A percentile compares a stretch with the other conserved stretches of the same genome.
Conservation (phyloP, 2,797 vertebrate species). For the Gymnopithys bicolor region DNA sequence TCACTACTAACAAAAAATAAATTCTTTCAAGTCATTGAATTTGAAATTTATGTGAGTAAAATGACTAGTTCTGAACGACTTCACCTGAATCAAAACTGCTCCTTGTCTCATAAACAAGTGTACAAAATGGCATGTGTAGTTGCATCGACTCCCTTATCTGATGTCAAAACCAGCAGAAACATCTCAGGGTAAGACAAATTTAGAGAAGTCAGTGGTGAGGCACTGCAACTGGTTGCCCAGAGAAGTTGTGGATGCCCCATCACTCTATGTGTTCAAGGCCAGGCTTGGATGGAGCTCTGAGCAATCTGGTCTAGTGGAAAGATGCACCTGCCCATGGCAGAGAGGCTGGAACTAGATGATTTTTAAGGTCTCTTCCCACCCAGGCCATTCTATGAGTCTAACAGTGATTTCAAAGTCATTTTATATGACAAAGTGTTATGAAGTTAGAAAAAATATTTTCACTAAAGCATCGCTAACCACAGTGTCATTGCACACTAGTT, state of each 20-base stretch:
- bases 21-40: background rate
- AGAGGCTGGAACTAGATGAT: background rate
- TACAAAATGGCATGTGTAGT: fast-evolving
- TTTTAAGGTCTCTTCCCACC: background rate
- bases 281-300: background rate
- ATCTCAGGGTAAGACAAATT: background rate
- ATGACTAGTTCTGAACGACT: background rate
- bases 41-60: fast-evolving
- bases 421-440: fast-evolving
- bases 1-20: background rate
- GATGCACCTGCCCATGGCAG: background rate
- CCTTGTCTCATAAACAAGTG: background rate
- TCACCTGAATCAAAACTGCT: background rate
- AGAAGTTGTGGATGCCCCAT: fast-evolving
- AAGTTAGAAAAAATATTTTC: background rate
- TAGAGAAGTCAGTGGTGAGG: background rate
- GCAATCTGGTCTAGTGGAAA: background rate
- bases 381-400: background rate
- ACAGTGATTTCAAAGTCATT: background rate
- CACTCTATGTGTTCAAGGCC: background rate
- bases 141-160: background rate
- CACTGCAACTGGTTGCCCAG: background rate
- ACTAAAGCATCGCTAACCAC: background rate
- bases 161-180: background rate
- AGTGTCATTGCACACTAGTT: fast-evolving